Conservation (phyloP, 2,888 invertebrate species). For the Lepidonotus clava region DNA sequence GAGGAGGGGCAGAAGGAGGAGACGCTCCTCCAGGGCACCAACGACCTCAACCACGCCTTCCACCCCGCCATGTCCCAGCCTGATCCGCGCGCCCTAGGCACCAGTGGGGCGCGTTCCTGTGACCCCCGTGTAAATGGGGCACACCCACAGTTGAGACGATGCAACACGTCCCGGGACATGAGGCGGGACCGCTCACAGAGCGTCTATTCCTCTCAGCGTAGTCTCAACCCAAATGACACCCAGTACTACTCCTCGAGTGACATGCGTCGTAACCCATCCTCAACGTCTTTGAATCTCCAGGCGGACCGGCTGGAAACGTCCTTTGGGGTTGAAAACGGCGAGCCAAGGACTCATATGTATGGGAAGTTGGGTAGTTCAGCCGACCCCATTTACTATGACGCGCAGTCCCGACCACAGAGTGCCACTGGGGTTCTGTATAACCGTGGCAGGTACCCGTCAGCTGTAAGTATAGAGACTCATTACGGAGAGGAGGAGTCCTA, state of each 20-base stretch:
- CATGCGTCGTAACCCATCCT: background rate
- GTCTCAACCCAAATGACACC: background rate
- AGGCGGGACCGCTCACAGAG: background rate
- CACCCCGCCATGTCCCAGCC: background rate
- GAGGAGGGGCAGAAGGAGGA: constrained; percentile 3
- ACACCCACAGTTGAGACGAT: background rate
- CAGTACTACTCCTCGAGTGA: background rate
- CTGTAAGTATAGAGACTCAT: background rate
- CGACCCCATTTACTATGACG: background rate
- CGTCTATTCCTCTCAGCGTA: background rate
- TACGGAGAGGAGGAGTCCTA: background rate
- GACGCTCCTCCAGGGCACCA: background rate
- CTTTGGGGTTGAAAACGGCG: constrained; percentile 35
- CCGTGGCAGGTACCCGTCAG: background rate
- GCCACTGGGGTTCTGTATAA: background rate
- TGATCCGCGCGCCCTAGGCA: background rate
- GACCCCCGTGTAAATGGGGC: constrained; percentile 28
- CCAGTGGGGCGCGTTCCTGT: background rate
- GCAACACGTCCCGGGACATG: constrained; percentile 1
- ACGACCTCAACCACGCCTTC: background rate
- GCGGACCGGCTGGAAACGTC: constrained; percentile 47
- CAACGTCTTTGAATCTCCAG: background rate
- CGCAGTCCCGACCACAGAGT: background rate
- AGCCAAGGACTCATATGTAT: constrained; percentile 23
- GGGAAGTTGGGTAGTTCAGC: background rate